Percentiles rank a stretch among this genome's conserved stretches.
Conservation (phyloP, 2,888 invertebrate genomes). For the Pollenia angustigena region DNA sequence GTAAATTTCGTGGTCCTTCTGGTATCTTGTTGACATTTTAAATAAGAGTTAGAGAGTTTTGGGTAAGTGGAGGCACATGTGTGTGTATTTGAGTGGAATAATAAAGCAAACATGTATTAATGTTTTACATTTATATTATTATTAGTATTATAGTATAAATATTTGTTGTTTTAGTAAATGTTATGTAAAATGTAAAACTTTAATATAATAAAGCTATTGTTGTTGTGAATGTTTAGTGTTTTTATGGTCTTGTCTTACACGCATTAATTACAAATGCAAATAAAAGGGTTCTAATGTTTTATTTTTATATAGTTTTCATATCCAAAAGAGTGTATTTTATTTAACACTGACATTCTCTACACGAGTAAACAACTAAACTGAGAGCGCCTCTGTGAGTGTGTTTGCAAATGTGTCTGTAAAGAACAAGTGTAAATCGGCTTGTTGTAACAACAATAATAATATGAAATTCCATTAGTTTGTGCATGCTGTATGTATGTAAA, state of each 20-base stretch:
- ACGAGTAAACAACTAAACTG: conserved; percentile 18
- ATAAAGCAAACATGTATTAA: conserved; percentile 40
- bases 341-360: conserved; percentile 31
- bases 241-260: conserved; percentile 72
- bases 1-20: conserved; percentile 54
- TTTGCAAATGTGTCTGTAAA: neutral
- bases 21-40: conserved; percentile 54
- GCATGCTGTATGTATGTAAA: conserved; percentile 46
- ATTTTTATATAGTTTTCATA: conserved; percentile 41
- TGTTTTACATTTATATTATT: conserved; percentile 62
- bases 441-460: conserved; percentile 41
- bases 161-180: conserved; percentile 45
- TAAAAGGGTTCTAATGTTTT: conserved; percentile 71
- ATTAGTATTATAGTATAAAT: conserved; percentile 58
- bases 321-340: conserved; percentile 10
- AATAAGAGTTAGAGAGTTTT: conserved; percentile 20
- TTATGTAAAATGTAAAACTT: neutral
- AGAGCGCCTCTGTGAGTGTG: neutral
- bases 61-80: neutral
- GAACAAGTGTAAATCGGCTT: conserved; percentile 16
- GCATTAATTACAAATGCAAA: conserved; percentile 72
- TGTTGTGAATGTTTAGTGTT: conserved; percentile 69
- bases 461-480: conserved; percentile 68
- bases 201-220: neutral
- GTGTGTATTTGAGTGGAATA: conserved; percentile 15